Conservation (phyloP, 37 sponge, comb jelly and placozoan species). For the Beroe forskalii region DNA sequence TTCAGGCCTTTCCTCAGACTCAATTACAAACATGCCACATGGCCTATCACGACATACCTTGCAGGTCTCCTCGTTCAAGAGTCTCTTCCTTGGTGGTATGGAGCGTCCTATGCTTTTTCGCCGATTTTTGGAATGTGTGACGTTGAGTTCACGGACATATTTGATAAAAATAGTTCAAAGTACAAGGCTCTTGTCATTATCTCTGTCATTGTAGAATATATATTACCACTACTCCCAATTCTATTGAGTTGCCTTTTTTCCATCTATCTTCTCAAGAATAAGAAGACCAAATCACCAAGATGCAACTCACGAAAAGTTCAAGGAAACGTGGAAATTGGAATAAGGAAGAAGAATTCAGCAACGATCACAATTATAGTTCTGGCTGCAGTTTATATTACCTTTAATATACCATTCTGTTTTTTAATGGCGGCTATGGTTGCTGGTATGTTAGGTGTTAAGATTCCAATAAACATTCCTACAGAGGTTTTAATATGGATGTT, state of each 20-base stretch:
- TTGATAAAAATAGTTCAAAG: neutral
- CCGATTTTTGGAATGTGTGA: neutral
- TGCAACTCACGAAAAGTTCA: neutral
- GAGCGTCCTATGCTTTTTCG: neutral
- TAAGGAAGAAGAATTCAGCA: too few relatives aligned
- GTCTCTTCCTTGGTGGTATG: conserved; percentile 12
- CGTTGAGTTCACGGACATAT: neutral
- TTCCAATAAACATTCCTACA: neutral
- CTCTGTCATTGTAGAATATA: too few relatives aligned
- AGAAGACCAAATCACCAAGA: too few relatives aligned
- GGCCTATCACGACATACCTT: neutral
- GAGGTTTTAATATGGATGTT: neutral
- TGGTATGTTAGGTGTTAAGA: neutral
- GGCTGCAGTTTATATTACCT: neutral
- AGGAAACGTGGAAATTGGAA: too few relatives aligned
- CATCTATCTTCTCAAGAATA: neutral
- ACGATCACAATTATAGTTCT: neutral
- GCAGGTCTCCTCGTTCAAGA: neutral
- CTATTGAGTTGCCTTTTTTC: too few relatives aligned
- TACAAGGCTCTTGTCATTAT: neutral
- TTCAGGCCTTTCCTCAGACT: too few relatives aligned
- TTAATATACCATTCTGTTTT: too few relatives aligned
- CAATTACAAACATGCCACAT: too few relatives aligned
- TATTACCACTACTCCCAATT: too few relatives aligned
- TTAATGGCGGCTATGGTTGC: neutral